These are phyloP conservation scores for Zaprionus inermis DNA, from an alignment of 1,140 invertebrate species.

Conservation along the genomic window DNA sequence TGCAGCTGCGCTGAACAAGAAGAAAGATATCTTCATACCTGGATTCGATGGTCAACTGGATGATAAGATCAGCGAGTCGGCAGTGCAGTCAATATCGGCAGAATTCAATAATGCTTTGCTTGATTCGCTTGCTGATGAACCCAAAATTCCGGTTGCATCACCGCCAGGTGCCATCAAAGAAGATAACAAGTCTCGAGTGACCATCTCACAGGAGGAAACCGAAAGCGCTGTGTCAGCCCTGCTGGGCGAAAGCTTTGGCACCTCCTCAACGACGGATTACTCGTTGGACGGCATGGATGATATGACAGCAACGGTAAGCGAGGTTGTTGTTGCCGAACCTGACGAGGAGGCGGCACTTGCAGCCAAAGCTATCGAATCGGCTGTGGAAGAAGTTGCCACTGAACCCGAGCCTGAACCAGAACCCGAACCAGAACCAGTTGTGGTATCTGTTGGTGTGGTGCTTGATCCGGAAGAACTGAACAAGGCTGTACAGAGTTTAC, in stretches of 20 bases:
- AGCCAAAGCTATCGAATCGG: slow-evolving; percentile 75
- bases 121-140: slow-evolving; percentile 83
- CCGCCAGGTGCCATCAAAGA: slow-evolving; percentile 85
- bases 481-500: slow-evolving; percentile 90
- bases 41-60: slow-evolving; percentile 89
- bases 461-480: slow-evolving; percentile 90
- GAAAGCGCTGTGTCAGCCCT: slow-evolving; percentile 95
- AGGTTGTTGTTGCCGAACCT: slow-evolving; percentile 61
- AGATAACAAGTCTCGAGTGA: slow-evolving; percentile 90
- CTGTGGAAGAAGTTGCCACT: slow-evolving; percentile 50
- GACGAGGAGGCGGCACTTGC: slow-evolving; percentile 76
- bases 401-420: slow-evolving; percentile 48
- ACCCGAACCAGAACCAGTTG: slow-evolving; percentile 45
- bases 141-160: slow-evolving; percentile 81
- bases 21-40: slow-evolving; percentile 88
- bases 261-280: slow-evolving; percentile 85
- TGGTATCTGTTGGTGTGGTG: slow-evolving; percentile 25
- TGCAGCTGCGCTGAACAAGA: slow-evolving; percentile 56
- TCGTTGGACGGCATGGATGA: slow-evolving; percentile 85
- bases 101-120: slow-evolving; percentile 84
- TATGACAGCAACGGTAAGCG: slow-evolving; percentile 55
- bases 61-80: slow-evolving; percentile 91
- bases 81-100: slow-evolving; percentile 89
- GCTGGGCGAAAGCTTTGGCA: slow-evolving; percentile 92
- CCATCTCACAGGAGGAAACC: slow-evolving; percentile 96